phyloP scores from a whole-genome alignment of 2,888 invertebrate genomes.

The Dynastes tityus region DNA sequence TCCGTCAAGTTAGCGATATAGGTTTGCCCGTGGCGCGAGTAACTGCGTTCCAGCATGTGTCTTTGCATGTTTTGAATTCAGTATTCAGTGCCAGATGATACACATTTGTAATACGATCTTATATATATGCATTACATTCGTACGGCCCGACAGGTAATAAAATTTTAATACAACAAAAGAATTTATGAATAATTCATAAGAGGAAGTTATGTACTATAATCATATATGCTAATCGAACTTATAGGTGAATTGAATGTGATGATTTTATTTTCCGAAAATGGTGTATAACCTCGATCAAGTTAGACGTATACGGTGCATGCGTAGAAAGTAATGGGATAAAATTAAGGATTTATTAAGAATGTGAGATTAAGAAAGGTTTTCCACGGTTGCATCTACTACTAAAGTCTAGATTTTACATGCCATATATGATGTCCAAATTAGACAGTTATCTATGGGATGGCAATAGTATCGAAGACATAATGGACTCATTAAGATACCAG shows the following conservation, averaged over 20 bases:
- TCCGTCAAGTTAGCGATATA: conserved; percentile 10
- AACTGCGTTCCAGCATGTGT: neutral
- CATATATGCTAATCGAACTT: conserved; percentile 50
- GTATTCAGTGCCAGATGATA: conserved; percentile 32
- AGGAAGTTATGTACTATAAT: conserved; percentile 53
- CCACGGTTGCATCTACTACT: no score
- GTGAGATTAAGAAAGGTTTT: no score
- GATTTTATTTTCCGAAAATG: conserved; percentile 39
- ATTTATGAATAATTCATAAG: conserved; percentile 53
- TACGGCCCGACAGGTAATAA: conserved; percentile 50
- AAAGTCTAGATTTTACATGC: no score
- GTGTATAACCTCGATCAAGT: conserved; percentile 27
- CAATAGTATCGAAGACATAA: no score
- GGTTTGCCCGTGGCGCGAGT: neutral
- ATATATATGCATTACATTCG: conserved; percentile 46
- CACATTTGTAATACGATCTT: conserved; percentile 43
- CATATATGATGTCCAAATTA: no score
- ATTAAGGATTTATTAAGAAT: neutral
- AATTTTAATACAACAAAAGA: conserved; percentile 53
- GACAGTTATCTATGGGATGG: no score
- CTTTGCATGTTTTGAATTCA: conserved; percentile 8
- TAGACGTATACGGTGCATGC: neutral
- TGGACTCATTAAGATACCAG: no score
- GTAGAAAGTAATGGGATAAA: conserved; percentile 7
- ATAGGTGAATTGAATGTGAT: conserved; percentile 49